phyloP scores from a whole-genome alignment of 2,113 vertebrate species.

The Myanophis thanlyinensis region DNA sequence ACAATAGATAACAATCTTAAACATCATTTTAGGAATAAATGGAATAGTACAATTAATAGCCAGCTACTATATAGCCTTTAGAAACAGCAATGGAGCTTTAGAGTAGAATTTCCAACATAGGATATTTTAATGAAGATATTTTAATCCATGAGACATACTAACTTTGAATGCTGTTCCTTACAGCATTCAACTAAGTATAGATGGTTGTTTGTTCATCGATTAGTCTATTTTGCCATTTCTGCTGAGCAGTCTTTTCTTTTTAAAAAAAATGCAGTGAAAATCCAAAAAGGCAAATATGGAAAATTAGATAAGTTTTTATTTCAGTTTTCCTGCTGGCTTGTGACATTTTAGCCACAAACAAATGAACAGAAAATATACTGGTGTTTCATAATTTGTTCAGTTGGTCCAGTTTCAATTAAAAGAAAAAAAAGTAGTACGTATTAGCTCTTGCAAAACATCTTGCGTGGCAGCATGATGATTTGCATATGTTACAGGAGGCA shows the following conservation, averaged over 20 bases:
- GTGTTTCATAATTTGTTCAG: conserved; percentile 7
- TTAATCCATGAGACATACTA: neutral
- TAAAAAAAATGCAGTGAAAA: neutral
- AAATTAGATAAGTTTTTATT: neutral
- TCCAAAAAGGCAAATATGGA: neutral
- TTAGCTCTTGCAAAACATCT: conserved; percentile 13
- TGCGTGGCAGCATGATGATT: conserved; percentile 15
- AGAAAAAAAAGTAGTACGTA: neutral
- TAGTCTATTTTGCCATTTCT: neutral
- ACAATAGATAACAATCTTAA: neutral
- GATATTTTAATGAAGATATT: neutral
- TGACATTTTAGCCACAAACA: neutral
- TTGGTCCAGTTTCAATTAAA: conserved; percentile 2
- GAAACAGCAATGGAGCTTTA: neutral
- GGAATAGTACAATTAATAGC: neutral
- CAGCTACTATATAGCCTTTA: neutral
- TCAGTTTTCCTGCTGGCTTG: neutral
- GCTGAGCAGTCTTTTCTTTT: neutral
- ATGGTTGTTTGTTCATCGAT: neutral
- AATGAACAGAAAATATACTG: neutral
- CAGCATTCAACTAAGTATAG: neutral
- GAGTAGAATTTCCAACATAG: neutral
- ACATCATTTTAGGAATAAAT: neutral
- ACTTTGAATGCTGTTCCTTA: neutral
- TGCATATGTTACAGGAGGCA: neutral